Base-by-base conservation (phyloP, 2,797 vertebrate genomes). In the Threskiornis aethiopicus region DNA sequence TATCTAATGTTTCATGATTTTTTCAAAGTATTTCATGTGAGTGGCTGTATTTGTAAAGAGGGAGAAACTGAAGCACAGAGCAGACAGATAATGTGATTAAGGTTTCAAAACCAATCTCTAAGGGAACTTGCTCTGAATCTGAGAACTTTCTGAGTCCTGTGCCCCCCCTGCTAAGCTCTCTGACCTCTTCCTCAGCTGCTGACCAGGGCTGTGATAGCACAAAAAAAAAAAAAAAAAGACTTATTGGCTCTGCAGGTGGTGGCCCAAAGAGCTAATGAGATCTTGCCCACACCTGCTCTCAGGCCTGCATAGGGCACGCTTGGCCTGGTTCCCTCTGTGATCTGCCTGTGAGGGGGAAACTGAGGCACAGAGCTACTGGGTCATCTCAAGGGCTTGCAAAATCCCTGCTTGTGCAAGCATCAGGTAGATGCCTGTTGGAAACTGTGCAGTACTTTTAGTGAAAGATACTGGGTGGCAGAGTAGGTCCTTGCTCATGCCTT, bases 241-340 rank as follows among this genome's bases (percentile, higher is more conserved):
- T 49, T 39, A 31, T 6, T 19, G 31, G 44, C 61, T 69, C 0
- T 13, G 15, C 29, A 29, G 49, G 57, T 70, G 28, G 28, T 44
- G 35, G 41, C 37, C 42, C 46, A 10, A 5, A 59, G 20, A 39
- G 16, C 31, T 37, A 4, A 24, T 10, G 61, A 52, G 59, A 8
- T 28, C 5, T 47, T 10, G 2, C 20, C 57, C n/a, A 39, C 19
- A 25, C 26, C 58, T 39, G 42, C 31, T 16, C 13, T 14, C 4
- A 10, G 21, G 18, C 28, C 31, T 52, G 0, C 9, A 2, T 0
- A 0, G 28, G 44, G 20, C 15, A 10, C 9, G 2, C 28, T 22
- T 31, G 28, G 37, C 61, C 35, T 62, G 35, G 4, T 7, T 47
- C 31, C 20, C 24, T 61, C 42, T 0, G 0, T n/a, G 42, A 13